Evolutionary conservation across 2,113 vertebrate species (phyloP).

Genomic region (Cygnus buccinator): DNA sequence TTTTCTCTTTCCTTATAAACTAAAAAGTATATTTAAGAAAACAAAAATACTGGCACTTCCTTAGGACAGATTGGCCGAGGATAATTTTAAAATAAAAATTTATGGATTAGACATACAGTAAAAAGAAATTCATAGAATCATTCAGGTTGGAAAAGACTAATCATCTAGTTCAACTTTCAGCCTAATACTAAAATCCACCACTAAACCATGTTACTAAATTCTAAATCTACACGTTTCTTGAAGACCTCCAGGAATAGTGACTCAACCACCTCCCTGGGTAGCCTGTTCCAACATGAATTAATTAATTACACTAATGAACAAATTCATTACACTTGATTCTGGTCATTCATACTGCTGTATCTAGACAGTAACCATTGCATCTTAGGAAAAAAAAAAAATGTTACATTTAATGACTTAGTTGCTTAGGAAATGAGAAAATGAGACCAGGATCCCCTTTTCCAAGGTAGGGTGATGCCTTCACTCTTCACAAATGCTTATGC

Average conservation of each 20-base stretch:
- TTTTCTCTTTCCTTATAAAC: conserved; percentile 1
- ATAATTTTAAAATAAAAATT: neutral
- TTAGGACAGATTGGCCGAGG: neutral
- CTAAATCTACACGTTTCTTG: too few species aligned
- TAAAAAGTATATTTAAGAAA: neutral
- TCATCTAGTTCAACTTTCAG: too few species aligned
- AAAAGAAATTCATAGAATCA: neutral
- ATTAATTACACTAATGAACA: neutral
- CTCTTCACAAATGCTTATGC: neutral
- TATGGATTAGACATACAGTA: neutral
- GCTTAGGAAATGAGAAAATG: neutral
- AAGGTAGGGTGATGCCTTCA: neutral
- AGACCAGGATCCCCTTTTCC: neutral
- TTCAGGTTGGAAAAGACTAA: too few species aligned
- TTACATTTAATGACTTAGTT: neutral
- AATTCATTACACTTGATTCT: neutral
- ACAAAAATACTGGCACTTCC: neutral
- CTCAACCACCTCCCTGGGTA: too few species aligned
- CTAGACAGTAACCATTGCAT: neutral
- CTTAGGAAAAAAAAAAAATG: neutral
- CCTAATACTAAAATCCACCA: too few species aligned
- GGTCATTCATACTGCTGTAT: neutral
- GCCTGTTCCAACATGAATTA: too few species aligned
- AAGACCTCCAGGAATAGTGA: too few species aligned
- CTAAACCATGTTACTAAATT: too few species aligned